A percentile compares a stretch with the other conserved stretches of the same genome.
Evolutionary conservation across 2,113 vertebrate genomes (phyloP).

Genomic region (Rhinolophus sinicus): DNA sequence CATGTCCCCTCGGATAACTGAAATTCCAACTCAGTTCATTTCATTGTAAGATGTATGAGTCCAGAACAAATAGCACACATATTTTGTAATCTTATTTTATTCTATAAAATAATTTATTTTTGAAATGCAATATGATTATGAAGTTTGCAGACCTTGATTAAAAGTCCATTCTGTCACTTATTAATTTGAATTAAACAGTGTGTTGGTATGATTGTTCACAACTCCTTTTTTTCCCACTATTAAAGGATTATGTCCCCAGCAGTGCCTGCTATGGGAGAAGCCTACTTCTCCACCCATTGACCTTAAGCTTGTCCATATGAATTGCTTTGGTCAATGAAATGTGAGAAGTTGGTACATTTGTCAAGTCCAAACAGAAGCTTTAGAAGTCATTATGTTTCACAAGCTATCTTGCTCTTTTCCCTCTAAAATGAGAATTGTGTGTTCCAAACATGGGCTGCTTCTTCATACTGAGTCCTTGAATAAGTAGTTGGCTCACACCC

Average conservation of each 20-base stretch:
- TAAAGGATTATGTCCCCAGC: not conserved
- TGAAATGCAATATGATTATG: not conserved
- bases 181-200: not conserved
- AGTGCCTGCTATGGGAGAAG: not conserved
- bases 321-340: not conserved
- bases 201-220: not conserved
- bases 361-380: not conserved
- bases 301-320: not conserved
- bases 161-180: not conserved
- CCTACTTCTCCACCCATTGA: not conserved
- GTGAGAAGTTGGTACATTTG: not conserved
- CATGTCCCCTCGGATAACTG: not conserved
- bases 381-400: not conserved
- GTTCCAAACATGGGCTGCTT: not conserved
- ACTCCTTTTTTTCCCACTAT: not conserved
- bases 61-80: not conserved
- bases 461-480: not conserved
- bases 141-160: not conserved
- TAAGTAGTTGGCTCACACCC: not conserved
- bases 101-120: not conserved
- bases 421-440: not conserved
- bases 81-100: conserved; percentile 3
- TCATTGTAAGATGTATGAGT: not conserved
- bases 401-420: not conserved
- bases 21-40: not conserved